Base-by-base conservation (phyloP, 2,113 vertebrate species). In the Ellobius talpinus region DNA sequence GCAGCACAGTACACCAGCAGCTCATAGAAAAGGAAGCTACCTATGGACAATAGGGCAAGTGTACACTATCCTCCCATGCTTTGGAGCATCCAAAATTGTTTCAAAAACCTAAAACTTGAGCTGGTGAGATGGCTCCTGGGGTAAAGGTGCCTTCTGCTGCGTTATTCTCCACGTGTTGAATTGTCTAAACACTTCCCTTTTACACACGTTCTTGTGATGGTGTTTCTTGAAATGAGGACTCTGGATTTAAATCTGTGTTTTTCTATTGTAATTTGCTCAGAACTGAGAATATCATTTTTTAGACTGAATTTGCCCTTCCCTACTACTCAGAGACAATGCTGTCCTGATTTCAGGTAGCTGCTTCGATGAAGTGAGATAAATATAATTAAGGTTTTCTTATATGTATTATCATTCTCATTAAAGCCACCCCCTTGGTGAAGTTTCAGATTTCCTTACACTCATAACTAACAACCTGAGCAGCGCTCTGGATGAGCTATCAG, bases 341-440 rank as follows among this genome's bases (percentile, higher is more conserved):
- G 47, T 29, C 85, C 55, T 58, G 29, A 55, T 79, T 91, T 93
- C 95, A 89, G 26, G 89, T 94, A 42, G 93, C 89, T 76, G 85
- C 68, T 91, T 94, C n/a, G 90, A 90, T 73, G 76, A 91, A 65
- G 0, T 39, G 16, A 93, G 65, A 29, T 95, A 93, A 93, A 91
- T 81, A 78, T 50, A 81, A 90, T 70, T 24, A 61, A 74, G 31
- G 9, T 3, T 87, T 8, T 63, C 92, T 82, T 89, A 73, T 39
- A 45, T 3, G 84, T n/a, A n/a, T n/a, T 14, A 23, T 89, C 39
- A 24, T 12, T 74, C 16, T 63, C 66, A 94, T 93, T 87, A 90
- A 94, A 91, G 17, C 61, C 21, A 90, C 11, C 7, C 29, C 70
- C 86, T 7, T 90, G 87, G 74, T 89, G 68, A 95, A 81, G 89